A percentile compares a stretch with the other conserved stretches of the same genome.
Conservation (phyloP, 2,888 invertebrate genomes). For the Germaria angustata region DNA sequence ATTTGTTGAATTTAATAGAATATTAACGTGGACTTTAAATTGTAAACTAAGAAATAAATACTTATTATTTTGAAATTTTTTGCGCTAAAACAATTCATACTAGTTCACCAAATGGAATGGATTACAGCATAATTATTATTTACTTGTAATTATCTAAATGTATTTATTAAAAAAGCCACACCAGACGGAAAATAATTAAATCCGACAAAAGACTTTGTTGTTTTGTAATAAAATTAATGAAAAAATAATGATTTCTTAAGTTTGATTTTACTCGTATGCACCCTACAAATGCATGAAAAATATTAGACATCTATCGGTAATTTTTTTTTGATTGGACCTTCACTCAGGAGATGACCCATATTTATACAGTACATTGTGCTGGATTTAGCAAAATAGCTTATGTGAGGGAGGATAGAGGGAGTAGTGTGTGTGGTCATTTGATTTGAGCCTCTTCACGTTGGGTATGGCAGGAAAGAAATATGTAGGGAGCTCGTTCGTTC, state of each 20-base stretch:
- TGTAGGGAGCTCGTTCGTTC: too few relatives aligned
- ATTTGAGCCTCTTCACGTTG: too few relatives aligned
- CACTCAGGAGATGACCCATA: too few relatives aligned
- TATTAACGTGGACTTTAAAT: slow-evolving; percentile 13
- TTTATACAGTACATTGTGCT: too few relatives aligned
- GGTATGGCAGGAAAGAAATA: too few relatives aligned
- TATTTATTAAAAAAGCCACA: neutral
- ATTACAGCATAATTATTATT: neutral
- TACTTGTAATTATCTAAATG: neutral
- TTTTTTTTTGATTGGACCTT: too few relatives aligned
- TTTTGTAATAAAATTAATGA: neutral
- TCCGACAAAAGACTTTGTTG: neutral
- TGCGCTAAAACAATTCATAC: neutral
- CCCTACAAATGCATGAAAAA: too few relatives aligned
- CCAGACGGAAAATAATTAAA: neutral
- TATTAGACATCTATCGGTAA: too few relatives aligned
- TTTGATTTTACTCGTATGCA: neutral
- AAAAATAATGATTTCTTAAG: neutral
- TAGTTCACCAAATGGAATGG: neutral
- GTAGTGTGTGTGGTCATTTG: too few relatives aligned
- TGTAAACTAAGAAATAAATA: neutral
- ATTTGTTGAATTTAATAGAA: slow-evolving; percentile 18
- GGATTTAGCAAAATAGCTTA: too few relatives aligned
- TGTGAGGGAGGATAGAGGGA: too few relatives aligned
- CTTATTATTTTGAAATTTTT: neutral